Percentiles rank a stretch among this genome's conserved stretches.
Evolutionary conservation across 2,113 vertebrate genomes (phyloP).

Genomic region (Dolichallabes microphthalmus): DNA sequence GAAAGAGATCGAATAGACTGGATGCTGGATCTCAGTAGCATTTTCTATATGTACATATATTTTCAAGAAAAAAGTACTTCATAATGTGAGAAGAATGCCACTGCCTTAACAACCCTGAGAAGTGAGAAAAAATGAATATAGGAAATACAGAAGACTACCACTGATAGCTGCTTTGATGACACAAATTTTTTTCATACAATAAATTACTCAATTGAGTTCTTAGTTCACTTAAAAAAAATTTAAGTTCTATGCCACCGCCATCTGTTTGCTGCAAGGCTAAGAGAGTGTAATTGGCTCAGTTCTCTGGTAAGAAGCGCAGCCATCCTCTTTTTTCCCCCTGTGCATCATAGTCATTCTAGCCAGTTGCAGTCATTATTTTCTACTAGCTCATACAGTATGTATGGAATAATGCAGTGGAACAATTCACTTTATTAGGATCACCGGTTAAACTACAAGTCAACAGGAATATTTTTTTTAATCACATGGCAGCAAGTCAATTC

Average conservation of each 20-base stretch:
- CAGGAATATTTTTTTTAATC: too few species aligned
- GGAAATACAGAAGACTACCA: background rate
- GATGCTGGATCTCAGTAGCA: conserved; percentile 31
- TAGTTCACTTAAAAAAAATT: conserved; percentile 16
- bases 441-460: too few species aligned
- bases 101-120: conserved; percentile 2
- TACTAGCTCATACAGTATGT: background rate
- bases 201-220: background rate
- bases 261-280: conserved; percentile 2
- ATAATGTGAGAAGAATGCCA: conserved; percentile 28
- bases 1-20: conserved; percentile 42
- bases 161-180: background rate
- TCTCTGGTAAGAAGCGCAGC: background rate
- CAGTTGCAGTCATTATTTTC: background rate
- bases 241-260: background rate
- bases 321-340: background rate
- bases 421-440: too few species aligned
- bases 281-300: background rate
- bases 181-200: background rate
- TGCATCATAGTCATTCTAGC: background rate
- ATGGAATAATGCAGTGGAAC: background rate
- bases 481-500: too few species aligned
- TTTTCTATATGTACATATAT: conserved; percentile 9
- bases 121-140: conserved; percentile 14
- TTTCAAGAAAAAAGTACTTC: conserved; percentile 29